phyloP scores from a whole-genome alignment of 2,797 vertebrate genomes.

The Xiphophorus birchmanni region DNA sequence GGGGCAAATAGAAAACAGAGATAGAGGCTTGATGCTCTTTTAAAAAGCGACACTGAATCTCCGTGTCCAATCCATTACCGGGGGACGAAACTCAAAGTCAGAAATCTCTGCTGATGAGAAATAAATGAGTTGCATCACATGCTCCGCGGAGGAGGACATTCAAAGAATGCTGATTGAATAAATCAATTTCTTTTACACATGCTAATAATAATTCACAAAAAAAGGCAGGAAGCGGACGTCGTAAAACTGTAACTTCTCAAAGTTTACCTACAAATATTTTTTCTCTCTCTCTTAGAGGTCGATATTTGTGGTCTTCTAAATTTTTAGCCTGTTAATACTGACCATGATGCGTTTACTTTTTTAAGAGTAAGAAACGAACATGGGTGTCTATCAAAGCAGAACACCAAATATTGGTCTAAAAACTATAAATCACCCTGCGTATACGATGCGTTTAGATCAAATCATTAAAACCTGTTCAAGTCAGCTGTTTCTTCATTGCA shows the following conservation, averaged over 20 bases:
- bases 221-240: neutral
- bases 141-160: conserved; percentile 81
- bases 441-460: neutral
- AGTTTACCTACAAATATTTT: neutral
- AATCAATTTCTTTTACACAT: neutral
- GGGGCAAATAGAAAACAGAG: conserved; percentile 74
- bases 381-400: neutral
- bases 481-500: neutral
- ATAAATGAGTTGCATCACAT: conserved; percentile 89
- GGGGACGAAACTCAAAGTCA: conserved; percentile 78
- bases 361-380: neutral
- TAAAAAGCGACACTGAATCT: conserved; percentile 88
- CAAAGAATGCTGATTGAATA: conserved; percentile 45
- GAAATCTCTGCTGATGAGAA: conserved; percentile 89
- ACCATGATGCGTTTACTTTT: neutral
- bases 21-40: conserved; percentile 54
- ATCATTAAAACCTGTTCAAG: neutral
- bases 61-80: conserved; percentile 94
- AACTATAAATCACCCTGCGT: neutral
- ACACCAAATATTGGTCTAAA: neutral
- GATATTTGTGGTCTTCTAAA: neutral
- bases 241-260: neutral
- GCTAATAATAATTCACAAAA: neutral
- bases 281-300: neutral
- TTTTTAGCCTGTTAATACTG: neutral